These are phyloP conservation scores for Notodromas monacha DNA, from an alignment of 2,888 invertebrate species.

Conservation along the genomic window DNA sequence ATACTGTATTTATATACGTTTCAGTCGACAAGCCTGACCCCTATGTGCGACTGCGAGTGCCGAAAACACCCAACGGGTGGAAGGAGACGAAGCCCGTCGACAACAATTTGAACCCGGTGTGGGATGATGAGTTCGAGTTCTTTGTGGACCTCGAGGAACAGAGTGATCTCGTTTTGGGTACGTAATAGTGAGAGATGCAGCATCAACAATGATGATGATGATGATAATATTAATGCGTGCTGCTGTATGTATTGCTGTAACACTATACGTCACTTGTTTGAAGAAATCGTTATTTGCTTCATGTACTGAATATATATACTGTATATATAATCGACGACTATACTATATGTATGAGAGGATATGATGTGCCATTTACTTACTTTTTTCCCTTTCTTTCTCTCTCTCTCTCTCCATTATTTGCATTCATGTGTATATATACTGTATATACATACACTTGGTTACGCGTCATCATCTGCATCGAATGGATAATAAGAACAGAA, in stretches of 20 bases:
- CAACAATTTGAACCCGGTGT: constrained; percentile 15
- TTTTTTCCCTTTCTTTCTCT: no score
- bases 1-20: no score
- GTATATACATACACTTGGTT: no score
- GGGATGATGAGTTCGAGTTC: constrained; percentile 17
- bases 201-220: background rate
- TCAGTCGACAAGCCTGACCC: constrained; percentile 17
- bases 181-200: constrained; percentile 8
- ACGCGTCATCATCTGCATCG: constrained; percentile 8
- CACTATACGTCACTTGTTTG: no score
- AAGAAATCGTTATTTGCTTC: no score
- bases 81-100: constrained; percentile 15
- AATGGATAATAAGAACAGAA: constrained; percentile 12
- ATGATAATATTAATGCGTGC: background rate
- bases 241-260: no score
- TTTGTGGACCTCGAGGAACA: constrained; percentile 14
- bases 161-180: constrained; percentile 14
- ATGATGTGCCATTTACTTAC: no score
- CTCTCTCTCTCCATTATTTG: no score
- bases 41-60: constrained; percentile 15
- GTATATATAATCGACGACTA: no score
- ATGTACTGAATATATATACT: no score
- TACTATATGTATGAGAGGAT: no score
- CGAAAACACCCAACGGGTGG: constrained; percentile 15
- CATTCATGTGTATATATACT: no score